Percentiles rank a stretch among this genome's conserved stretches.
These are phyloP conservation scores for Samia ricini DNA, from an alignment of 1,140 invertebrate species.

Conservation along the genomic window DNA sequence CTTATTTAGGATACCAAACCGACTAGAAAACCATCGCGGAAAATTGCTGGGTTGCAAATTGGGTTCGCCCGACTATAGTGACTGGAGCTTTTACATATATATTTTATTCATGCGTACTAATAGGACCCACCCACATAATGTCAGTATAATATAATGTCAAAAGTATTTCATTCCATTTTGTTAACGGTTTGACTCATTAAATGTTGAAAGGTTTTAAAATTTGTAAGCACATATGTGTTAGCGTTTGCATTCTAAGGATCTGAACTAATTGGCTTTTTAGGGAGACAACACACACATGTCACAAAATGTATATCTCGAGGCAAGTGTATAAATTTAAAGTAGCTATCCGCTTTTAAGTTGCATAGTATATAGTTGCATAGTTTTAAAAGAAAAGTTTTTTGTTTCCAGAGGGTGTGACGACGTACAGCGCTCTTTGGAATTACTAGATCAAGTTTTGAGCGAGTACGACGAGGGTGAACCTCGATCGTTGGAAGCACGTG, in stretches of 20 bases:
- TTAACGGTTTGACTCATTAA: not conserved
- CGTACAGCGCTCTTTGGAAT: conserved; percentile 89
- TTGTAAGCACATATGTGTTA: not conserved
- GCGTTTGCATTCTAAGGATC: not conserved
- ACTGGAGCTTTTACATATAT: conserved; percentile 12
- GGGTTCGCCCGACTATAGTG: conserved; percentile 19
- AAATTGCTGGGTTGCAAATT: conserved; percentile 35
- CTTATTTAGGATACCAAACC: conserved; percentile 41
- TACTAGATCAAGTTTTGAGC: conserved; percentile 90
- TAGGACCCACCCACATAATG: not conserved
- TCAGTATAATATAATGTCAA: not conserved
- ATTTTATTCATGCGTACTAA: not conserved
- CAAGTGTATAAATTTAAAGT: too few relatives aligned
- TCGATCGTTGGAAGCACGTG: conserved; percentile 68
- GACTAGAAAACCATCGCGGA: conserved; percentile 36
- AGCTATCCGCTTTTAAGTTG: too few relatives aligned
- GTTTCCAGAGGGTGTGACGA: conserved; percentile 86
- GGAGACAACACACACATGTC: too few relatives aligned
- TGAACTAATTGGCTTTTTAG: not conserved
- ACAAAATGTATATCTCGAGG: too few relatives aligned
- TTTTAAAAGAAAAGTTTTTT: not conserved
- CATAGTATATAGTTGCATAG: too few relatives aligned
- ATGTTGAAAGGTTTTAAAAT: not conserved
- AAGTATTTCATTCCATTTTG: not conserved
- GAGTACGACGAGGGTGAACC: conserved; percentile 87